These are phyloP conservation scores for Pseudoips prasinana DNA, from an alignment of 2,888 invertebrate species.

Conservation along the genomic window DNA sequence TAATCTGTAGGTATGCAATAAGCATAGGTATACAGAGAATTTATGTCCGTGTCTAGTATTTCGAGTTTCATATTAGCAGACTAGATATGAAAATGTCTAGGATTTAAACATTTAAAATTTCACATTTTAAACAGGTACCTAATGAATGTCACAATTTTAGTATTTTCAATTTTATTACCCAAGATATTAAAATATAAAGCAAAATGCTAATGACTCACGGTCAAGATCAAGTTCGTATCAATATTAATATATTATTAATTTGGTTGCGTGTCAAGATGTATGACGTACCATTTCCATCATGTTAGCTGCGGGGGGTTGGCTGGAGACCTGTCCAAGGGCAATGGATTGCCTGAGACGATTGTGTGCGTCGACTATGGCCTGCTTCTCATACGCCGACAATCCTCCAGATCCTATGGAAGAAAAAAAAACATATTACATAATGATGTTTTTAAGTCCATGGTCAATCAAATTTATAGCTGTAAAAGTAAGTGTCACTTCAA, in stretches of 20 bases:
- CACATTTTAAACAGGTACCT: conserved; percentile 15
- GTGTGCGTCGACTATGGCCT: conserved; percentile 90
- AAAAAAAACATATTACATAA: conserved; percentile 18
- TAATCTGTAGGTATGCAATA: conserved; percentile 4
- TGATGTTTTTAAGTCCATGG: not conserved
- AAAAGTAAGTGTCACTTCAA: too few species aligned
- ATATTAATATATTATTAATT: conserved; percentile 12
- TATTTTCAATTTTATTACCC: too few species aligned
- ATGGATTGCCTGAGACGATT: conserved; percentile 90
- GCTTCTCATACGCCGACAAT: conserved; percentile 86
- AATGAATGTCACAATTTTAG: conserved; percentile 25
- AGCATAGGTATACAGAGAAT: conserved; percentile 17
- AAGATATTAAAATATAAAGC: conserved; percentile 8
- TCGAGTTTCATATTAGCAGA: conserved; percentile 12
- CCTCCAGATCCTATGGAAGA: conserved; percentile 83
- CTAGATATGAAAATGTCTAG: conserved; percentile 11
- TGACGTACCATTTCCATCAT: conserved; percentile 91
- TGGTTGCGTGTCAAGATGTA: conserved; percentile 1
- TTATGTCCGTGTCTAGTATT: conserved; percentile 14
- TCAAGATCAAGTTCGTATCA: conserved; percentile 27
- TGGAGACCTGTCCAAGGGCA: conserved; percentile 88
- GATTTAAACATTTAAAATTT: conserved; percentile 16
- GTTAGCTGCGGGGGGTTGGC: conserved; percentile 90
- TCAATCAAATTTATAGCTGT: conserved; percentile 2
- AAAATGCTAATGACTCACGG: conserved; percentile 26